Conservation (phyloP, 2,797 vertebrate genomes). For the Anabacerthia variegaticeps region DNA sequence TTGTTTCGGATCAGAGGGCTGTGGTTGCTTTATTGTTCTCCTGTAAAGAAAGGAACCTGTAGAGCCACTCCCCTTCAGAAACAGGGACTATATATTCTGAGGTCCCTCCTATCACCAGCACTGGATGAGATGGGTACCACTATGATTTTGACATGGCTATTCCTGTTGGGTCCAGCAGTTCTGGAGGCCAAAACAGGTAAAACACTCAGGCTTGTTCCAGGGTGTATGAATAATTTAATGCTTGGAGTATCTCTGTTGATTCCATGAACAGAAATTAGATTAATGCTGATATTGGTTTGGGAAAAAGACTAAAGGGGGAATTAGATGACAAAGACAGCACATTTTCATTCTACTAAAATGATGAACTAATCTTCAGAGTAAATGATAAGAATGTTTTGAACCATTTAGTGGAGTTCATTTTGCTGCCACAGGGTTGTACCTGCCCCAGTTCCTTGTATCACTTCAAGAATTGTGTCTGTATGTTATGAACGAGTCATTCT, state of each 20-base stretch:
- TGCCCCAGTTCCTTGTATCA: not conserved
- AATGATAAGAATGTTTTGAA: not conserved
- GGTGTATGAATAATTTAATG: accelerated
- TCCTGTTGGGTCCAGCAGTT: slow-evolving; percentile 13
- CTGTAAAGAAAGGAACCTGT: not conserved
- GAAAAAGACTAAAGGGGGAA: not conserved
- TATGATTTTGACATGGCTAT: not conserved
- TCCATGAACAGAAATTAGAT: not conserved
- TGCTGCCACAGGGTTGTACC: not conserved
- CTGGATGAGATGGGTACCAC: slow-evolving; percentile 15
- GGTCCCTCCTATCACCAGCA: not conserved
- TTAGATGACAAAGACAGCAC: not conserved
- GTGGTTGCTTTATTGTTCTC: not conserved
- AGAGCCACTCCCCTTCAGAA: slow-evolving; percentile 46
- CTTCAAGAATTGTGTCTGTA: not conserved
- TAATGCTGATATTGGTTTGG: not conserved
- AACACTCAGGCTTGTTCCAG: not conserved
- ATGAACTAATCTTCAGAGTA: not conserved
- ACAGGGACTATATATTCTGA: slow-evolving; percentile 30
- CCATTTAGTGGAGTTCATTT: not conserved
- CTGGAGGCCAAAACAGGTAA: slow-evolving; percentile 52
- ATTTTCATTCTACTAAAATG: not conserved
- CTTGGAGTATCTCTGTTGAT: not conserved
- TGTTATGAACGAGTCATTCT: not conserved
- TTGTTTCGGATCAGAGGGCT: not conserved